phyloP scores from a whole-genome alignment of 2,797 vertebrate species.

The Molossus alvarezi region DNA sequence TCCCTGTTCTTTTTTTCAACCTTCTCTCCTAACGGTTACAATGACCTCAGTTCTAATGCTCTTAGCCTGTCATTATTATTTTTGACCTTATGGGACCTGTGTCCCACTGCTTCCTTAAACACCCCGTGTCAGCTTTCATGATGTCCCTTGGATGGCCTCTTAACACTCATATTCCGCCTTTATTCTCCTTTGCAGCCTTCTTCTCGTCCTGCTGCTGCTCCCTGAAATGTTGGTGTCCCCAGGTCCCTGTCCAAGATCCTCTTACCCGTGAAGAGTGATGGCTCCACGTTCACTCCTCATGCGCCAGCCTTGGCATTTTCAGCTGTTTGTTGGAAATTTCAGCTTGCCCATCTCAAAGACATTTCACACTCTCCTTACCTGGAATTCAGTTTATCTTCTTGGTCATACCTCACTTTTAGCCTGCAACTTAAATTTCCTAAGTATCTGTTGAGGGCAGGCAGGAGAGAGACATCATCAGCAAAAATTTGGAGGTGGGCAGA shows the following conservation, averaged over 20 bases:
- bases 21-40: neutral
- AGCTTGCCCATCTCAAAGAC: neutral
- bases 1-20: neutral
- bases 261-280: neutral
- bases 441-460: neutral
- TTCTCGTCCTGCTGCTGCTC: neutral
- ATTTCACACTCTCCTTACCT: constrained; percentile 1
- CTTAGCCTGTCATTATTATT: neutral
- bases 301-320: neutral
- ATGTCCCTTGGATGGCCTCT: neutral
- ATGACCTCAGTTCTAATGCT: neutral
- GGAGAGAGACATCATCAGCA: neutral
- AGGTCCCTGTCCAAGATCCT: neutral
- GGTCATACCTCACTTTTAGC: neutral
- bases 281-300: fast-evolving
- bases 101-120: neutral
- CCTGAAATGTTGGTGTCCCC: neutral
- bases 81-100: neutral
- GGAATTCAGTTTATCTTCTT: neutral
- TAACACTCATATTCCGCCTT: neutral
- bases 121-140: neutral
- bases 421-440: neutral
- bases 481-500: neutral
- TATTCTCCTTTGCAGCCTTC: neutral
- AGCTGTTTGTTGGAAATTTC: neutral